Base-by-base conservation (phyloP, 2,113 vertebrate genomes). In the Tetraodon nigroviridis region DNA sequence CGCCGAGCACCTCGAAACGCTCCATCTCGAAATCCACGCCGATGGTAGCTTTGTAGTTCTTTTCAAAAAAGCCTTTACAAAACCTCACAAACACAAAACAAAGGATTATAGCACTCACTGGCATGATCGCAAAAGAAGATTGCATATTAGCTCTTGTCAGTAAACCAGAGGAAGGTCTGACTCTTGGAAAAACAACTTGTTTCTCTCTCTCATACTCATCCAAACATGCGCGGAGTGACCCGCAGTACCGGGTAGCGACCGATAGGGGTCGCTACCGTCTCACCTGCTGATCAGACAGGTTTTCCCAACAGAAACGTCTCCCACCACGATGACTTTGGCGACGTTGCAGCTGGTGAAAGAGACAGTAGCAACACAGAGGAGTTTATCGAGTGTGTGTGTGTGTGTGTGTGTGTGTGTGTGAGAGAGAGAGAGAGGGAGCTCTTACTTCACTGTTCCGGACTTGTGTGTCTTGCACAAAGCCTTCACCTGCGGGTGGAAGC, bases 11-110 rank as follows among this genome's bases (percentile, higher is more conserved):
- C 77, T 98, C 94, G n/a, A 98, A 98, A 2, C 94, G 89, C 79
- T 98, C 95, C 95, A 98, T 97, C 87, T 97, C 95, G 41, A 98
- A 98, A 84, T 98, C 96, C 81, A 98, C 95, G 18, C 96, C 96
- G 0, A 98, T 97, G 71, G 96, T 98, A 0, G 96, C 95, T 79
- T 97, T 98, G 90, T 98, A 98, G 85, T 93, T 93, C 88, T 92
- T 96, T 48, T 94, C 93, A 21, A 96, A 98, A 0, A 86, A 88
- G 63, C 93, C 92, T 73, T 94, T 97, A 81, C 95, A 96, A 81
- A 98, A 98, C 69, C 95, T 98, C 8, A 3, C 20, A 46, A 40
- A 4, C 52, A 71, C 52, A 53, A 18, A 12, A 3, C 44, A 48
- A 13, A 44, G n/a, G 6, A 20, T 10, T 41, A 47, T 24, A 15